Evolutionary conservation across 2,888 invertebrate species (phyloP), one percentile per base, ranked within the genome.

Genomic region (Meghimatium bilineatum): DNA sequence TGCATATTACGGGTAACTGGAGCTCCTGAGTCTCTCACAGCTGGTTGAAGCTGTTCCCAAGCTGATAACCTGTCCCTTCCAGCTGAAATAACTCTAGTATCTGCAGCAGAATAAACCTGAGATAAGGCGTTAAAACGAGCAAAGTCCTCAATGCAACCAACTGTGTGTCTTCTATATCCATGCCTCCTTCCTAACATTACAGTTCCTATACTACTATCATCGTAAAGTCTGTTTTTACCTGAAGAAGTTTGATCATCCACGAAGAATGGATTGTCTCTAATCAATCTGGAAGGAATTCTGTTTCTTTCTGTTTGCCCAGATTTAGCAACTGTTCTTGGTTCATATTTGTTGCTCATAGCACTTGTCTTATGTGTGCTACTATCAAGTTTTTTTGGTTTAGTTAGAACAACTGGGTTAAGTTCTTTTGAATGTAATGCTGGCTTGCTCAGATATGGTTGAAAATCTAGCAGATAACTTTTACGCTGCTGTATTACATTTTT

Each of bases 91-190:
- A 44, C 38, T 17, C 49, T 36, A 14, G 52, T 34, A 23, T 32
- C 67, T 3, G 26, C 86, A 8, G 82, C 80, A 49, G 85, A 82
- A n/a, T 86, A 87, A 23, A 87, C 85, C 20, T 88, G 88, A 34
- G 90, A 86, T 74, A 93, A 86, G n/a, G 93, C 91, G 38, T 90
- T 95, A 34, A 95, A 94, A 87, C 96, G 95, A 89, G 96, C 96
- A 34, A 96, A 96, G 94, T 97, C 97, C 94, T 97, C 97, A n/a
- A 97, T 97, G 82, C 98, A 97, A 86, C 97, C 97, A 17, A 98
- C 97, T 0, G 98, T 98, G 94, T 98, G 97, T 49, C 98, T 95
- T 71, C 98, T 95, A 94, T 89, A 87, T 10, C 77, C 74, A 86
- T 88, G 76, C 5, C 34, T 49, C 32, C 56, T 80, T 32, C 60